Evolutionary conservation across 37 sponge, comb jelly and placozoan species (phyloP), one percentile per base, ranked within the genome.

Genomic region (Cladorhizidae sp.): DNA sequence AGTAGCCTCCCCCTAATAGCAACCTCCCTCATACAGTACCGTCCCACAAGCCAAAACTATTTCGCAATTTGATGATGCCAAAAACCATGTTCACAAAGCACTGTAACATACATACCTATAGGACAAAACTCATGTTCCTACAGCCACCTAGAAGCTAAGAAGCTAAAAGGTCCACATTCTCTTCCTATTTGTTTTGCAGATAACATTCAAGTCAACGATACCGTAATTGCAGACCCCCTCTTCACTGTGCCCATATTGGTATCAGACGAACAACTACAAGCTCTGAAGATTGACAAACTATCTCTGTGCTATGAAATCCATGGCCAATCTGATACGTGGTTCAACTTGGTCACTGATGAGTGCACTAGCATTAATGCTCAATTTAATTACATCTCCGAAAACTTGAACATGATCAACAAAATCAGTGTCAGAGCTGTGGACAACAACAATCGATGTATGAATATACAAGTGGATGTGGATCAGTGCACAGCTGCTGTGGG

Each of bases 351-450:
- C 49, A 67, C 88, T 5, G 88, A 87, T 42, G 70, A 76, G 21
- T 87, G 88, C 32, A 41, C 72, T 7, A 31, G 36, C 1, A 73
- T 87, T 35, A 87, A 75, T 56, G 88, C 82, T 21, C 77, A 70
- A 52, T 87, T 81, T 58, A 54, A 56, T 36, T 21, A 35, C 5
- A 0, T 49, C 22, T 23, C 57, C 25, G 26, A 7, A 0, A 28
- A 64, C 12, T 63, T 75, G 17, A 92, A 87, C 38, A 45, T 92
- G 31, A 88, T 92, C 43, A 33, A 70, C 33, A 29, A 65, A 22
- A 55, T 92, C 31, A 86, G 81, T n/a, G 71, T 92, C 0, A 45
- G 75, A 9, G 81, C 93, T 64, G 77, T 73, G 54, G 93, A 85
- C 51, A n/a, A 23, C 12, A 40, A 50, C 1, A 74, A 59, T 7